Percentiles rank a stretch among this genome's conserved stretches.
Conservation (phyloP, 2,113 vertebrate genomes). For the Otolemur garnettii region DNA sequence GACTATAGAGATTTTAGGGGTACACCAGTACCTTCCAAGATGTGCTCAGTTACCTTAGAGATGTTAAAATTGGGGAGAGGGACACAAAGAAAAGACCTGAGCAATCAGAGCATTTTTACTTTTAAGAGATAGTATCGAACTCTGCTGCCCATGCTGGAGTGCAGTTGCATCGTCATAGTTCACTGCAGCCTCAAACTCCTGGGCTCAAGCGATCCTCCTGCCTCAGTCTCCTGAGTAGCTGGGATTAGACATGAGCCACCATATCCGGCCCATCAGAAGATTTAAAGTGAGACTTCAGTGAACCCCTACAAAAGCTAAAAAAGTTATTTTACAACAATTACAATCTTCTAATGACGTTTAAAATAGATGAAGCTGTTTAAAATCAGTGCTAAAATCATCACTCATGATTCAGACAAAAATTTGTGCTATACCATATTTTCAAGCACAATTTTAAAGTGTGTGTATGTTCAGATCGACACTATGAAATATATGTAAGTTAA, state of each 20-base stretch:
- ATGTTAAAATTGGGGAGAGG: background rate
- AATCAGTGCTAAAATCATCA: slow-evolving; percentile 39
- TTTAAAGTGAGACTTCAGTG: slow-evolving; percentile 54
- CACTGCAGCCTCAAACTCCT: too few relatives aligned
- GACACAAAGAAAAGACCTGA: background rate
- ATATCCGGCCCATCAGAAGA: background rate
- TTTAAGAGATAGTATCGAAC: slow-evolving; percentile 1
- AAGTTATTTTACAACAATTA: slow-evolving; percentile 45
- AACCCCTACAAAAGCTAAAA: slow-evolving; percentile 34
- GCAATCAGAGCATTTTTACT: slow-evolving; percentile 41
- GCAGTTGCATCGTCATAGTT: too few relatives aligned
- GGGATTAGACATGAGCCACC: too few relatives aligned
- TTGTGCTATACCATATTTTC: slow-evolving; percentile 36
- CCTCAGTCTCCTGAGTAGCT: too few relatives aligned
- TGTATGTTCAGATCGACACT: background rate
- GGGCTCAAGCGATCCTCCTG: too few relatives aligned
- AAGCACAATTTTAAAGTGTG: slow-evolving; percentile 47
- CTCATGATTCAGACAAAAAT: slow-evolving; percentile 43
- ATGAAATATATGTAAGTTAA: slow-evolving; percentile 36
- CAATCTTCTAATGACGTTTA: slow-evolving; percentile 39
- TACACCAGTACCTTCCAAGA: slow-evolving; percentile 1
- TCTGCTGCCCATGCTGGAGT: too few relatives aligned
- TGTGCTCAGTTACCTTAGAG: slow-evolving; percentile 37
- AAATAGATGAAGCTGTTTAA: slow-evolving; percentile 14
- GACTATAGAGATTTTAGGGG: background rate